Evolutionary conservation across 2,113 vertebrate genomes (phyloP).

Genomic region (Ancistrus triradiatus): DNA sequence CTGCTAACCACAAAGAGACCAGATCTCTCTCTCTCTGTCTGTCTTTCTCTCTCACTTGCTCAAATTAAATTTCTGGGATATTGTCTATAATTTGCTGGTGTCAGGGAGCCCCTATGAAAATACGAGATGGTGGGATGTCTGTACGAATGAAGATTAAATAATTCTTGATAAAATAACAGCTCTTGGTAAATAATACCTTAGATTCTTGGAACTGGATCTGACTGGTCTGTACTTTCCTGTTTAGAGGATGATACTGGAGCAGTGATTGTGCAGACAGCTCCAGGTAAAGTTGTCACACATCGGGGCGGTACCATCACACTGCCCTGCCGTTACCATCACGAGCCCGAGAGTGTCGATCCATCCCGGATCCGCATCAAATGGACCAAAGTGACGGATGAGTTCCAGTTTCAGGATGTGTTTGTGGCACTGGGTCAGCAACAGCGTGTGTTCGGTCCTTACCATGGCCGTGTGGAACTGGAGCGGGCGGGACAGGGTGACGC

Average conservation of each 20-base stretch:
- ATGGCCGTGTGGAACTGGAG: conserved; percentile 79
- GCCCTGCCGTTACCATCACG: conserved; percentile 90
- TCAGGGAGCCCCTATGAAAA: too few relatives aligned
- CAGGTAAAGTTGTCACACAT: conserved; percentile 88
- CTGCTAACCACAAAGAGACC: too few relatives aligned
- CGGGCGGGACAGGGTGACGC: conserved; percentile 77
- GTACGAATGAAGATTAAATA: too few relatives aligned
- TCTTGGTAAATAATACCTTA: too few relatives aligned
- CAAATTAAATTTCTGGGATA: too few relatives aligned
- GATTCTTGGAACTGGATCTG: too few relatives aligned
- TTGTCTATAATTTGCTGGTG: too few relatives aligned
- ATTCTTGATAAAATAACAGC: too few relatives aligned
- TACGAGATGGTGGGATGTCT: too few relatives aligned
- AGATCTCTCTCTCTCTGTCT: too few relatives aligned
- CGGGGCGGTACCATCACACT: conserved; percentile 89
- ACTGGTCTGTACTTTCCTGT: conserved; percentile 3
- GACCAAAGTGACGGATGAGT: conserved; percentile 84
- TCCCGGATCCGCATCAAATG: conserved; percentile 87
- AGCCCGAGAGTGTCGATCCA: conserved; percentile 70
- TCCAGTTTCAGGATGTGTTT: conserved; percentile 85
- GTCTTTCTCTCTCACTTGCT: too few relatives aligned
- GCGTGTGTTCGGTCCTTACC: conserved; percentile 78
- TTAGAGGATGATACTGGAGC: conserved; percentile 86
- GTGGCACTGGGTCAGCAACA: conserved; percentile 84
- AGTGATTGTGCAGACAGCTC: conserved; percentile 89